Evolutionary conservation across 1,140 invertebrate genomes (phyloP), one percentile per base, ranked within the genome.

Genomic region (Drosophila pseudoananassae): DNA sequence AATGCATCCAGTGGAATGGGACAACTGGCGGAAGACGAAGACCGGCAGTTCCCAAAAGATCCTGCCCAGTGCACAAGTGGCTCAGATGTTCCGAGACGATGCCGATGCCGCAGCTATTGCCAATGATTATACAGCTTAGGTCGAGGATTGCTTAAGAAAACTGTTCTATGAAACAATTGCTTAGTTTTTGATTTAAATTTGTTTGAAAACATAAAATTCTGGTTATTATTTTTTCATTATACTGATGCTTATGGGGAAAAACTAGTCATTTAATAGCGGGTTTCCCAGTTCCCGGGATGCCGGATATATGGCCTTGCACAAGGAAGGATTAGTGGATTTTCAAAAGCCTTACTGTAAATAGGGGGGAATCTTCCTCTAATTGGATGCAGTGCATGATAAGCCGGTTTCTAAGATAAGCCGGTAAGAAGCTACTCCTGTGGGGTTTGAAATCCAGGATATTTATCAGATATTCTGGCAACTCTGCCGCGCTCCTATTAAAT

Each of bases 1-100:
- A 53, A 82, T 88, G 78, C 91, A 92, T 72, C 91, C 90, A 7
- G 60, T 82, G 10, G 91, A 92, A 61, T 92, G 89, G 83, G 90
- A 91, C 43, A 75, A 76, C 36, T 89, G 83, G 84, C 76, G 90
- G 8, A 91, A 83, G 76, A 90, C 88, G 1, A 91, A 91, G 68
- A 78, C 77, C 1, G 90, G 90, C 7, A 91, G 85, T 56, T 78
- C 90, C 3, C 84, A 88, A 33, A 88, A 88, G 50, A 59, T 88
- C 12, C 68, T 88, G 4, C 83, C 83, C 29, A 88, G 83, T 33
- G 83, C 83, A 14, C 83, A 88, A 59, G 84, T 88, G 33, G 73
- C 83, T 7, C 83, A 89, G 53, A 88, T 88, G 79, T 83, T 88
- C 7, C 57, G 83, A 40, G 83, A 88, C 29, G 83, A 87, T 47